These are phyloP conservation scores for Crotalus horridus DNA, from an alignment of 2,113 vertebrate species.

Conservation along the genomic window DNA sequence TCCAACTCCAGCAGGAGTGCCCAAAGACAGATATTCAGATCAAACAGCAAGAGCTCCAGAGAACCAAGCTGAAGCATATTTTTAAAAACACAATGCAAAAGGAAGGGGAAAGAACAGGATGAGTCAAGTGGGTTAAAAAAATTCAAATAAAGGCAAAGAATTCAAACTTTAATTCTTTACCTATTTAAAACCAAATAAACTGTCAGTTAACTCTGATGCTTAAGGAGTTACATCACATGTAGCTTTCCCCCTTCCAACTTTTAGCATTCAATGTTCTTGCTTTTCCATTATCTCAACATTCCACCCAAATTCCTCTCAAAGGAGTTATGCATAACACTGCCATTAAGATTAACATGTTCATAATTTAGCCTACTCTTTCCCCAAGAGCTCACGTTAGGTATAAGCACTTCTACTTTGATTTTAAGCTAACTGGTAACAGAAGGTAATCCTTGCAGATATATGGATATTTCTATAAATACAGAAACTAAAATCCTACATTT, in stretches of 20 bases:
- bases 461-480: not conserved
- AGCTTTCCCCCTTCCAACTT: constrained; percentile 56
- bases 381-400: not conserved
- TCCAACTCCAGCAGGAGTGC: constrained; percentile 67
- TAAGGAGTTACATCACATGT: constrained; percentile 85
- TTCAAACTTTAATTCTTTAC: constrained; percentile 65
- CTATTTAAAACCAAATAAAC: constrained; percentile 53
- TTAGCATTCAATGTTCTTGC: constrained; percentile 45
- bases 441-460: not conserved
- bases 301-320: not conserved
- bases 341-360: not conserved
- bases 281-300: constrained; percentile 56
- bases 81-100: constrained; percentile 61
- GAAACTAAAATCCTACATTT: not conserved
- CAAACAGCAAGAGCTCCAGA: constrained; percentile 71
- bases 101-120: constrained; percentile 48
- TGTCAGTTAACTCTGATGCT: constrained; percentile 65
- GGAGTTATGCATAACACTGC: constrained; percentile 33
- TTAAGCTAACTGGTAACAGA: not conserved
- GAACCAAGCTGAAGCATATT: constrained; percentile 69
- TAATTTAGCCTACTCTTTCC: not conserved
- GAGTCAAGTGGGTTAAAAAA: constrained; percentile 60
- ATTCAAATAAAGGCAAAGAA: constrained; percentile 68
- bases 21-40: constrained; percentile 72
- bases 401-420: not conserved